phyloP scores from a whole-genome alignment of 2,113 vertebrate species.

The Mastomys coucha region DNA sequence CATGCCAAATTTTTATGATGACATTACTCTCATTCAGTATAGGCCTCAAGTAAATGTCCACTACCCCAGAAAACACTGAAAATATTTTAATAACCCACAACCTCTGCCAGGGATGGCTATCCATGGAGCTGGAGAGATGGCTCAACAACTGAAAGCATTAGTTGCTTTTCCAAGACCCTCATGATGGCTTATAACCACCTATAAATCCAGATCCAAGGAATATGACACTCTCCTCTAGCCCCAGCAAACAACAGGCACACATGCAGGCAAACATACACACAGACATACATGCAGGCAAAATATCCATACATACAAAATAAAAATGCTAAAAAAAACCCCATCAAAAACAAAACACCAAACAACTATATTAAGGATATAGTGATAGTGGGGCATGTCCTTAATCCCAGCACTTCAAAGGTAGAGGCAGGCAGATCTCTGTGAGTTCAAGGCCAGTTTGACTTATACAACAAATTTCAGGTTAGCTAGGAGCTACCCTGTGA shows the following conservation, averaged over 20 bases:
- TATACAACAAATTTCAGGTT: neutral
- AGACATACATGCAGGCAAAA: neutral
- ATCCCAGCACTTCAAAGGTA: neutral
- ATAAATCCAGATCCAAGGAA: neutral
- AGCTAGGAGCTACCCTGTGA: neutral
- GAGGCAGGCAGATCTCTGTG: neutral
- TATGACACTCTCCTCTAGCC: neutral
- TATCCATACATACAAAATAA: neutral
- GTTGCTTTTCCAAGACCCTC: neutral
- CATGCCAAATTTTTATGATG: constrained; percentile 37
- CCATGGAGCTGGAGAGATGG: neutral
- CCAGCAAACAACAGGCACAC: neutral
- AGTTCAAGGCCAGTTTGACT: neutral
- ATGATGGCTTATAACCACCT: neutral
- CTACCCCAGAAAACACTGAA: constrained; percentile 40
- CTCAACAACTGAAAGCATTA: neutral
- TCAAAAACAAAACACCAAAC: neutral
- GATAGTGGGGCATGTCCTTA: neutral
- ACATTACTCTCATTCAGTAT: neutral
- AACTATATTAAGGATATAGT: neutral
- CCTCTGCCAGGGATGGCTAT: constrained; percentile 28
- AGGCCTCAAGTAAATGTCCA: neutral
- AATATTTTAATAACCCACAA: constrained; percentile 50
- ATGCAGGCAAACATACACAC: neutral
- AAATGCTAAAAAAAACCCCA: neutral